Evolutionary conservation across 2,113 vertebrate species (phyloP).

Genomic region (rat (Rattus norvegicus)): GRCr8 NC_086019.1:70373001-70373500

Average conservation of each 20-base stretch:
- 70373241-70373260: background rate
- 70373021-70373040: too few species aligned
- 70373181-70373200: background rate
- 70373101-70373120: background rate
- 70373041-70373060: background rate
- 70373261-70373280: background rate
- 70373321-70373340: background rate
- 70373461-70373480: background rate
- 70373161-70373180: background rate
- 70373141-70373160: background rate
- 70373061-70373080: background rate
- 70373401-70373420: background rate
- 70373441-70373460: background rate
- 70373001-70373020: background rate
- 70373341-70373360: background rate
- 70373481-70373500: background rate
- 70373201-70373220: background rate
- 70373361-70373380: background rate
- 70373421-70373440: background rate
- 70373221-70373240: background rate
- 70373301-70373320: background rate
- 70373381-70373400: background rate
- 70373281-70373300: background rate
- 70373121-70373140: background rate
- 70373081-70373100: background rate